Evolutionary conservation across 2,797 vertebrate genomes (phyloP).

Genomic region (Parauchenoglanis ngamensis): DNA sequence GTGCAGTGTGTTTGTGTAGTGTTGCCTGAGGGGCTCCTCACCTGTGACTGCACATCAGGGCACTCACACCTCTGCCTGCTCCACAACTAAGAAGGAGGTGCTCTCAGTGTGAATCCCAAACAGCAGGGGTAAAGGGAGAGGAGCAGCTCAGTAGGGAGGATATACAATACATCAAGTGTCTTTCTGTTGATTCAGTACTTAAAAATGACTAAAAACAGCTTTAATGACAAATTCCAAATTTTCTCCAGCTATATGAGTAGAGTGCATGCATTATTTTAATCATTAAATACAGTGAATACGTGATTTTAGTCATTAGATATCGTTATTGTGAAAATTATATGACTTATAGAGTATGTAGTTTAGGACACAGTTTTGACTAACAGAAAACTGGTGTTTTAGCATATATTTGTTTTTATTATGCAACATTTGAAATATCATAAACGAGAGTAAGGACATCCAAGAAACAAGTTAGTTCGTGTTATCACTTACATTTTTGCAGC

Average conservation of each 20-base stretch:
- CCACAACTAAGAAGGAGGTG: conserved; percentile 57
- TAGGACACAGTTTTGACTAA: neutral
- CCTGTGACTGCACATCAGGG: conserved; percentile 53
- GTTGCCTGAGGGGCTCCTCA: conserved; percentile 66
- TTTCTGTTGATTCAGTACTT: neutral
- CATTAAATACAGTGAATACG: neutral
- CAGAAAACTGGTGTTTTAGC: neutral
- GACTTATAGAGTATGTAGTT: neutral
- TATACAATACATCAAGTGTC: neutral
- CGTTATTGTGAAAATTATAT: neutral
- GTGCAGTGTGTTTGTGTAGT: conserved; percentile 56
- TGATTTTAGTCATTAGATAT: neutral
- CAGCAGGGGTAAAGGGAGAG: conserved; percentile 59
- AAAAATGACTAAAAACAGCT: neutral
- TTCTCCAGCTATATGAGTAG: neutral
- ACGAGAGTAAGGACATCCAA: neutral
- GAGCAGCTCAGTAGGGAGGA: conserved; percentile 32
- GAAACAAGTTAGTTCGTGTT: neutral
- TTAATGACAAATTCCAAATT: neutral
- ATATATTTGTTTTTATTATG: neutral
- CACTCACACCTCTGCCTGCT: conserved; percentile 61
- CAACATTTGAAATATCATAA: neutral
- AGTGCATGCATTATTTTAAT: conserved; percentile 3
- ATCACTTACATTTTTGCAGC: neutral
- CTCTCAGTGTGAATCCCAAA: conserved; percentile 64